Evolutionary conservation across 2,797 vertebrate species (phyloP).

Genomic region (Hippopotamyrus pictus): DNA sequence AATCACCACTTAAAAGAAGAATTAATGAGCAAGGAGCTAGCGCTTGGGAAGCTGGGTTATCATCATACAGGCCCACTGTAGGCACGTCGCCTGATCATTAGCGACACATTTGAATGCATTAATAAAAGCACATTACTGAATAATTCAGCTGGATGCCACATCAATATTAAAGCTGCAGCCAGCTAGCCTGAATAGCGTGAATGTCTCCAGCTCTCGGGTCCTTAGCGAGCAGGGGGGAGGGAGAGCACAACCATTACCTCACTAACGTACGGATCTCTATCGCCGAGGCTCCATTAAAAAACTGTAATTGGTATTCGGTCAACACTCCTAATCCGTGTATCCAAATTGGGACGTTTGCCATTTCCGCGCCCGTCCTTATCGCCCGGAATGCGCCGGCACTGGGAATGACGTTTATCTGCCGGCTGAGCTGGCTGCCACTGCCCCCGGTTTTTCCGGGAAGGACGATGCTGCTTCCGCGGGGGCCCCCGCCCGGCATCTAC

Average conservation of each 20-base stretch:
- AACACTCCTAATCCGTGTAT: neutral
- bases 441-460: neutral
- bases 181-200: constrained; percentile 29
- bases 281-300: neutral
- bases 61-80: constrained; percentile 17
- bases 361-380: neutral
- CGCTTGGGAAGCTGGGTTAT: neutral
- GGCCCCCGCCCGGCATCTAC: neutral
- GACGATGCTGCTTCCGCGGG: neutral
- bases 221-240: neutral
- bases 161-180: constrained; percentile 50
- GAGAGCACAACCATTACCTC: neutral
- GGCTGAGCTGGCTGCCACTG: neutral
- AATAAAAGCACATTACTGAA: constrained; percentile 46
- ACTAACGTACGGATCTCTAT: neutral
- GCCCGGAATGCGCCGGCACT: neutral
- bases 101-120: constrained; percentile 44
- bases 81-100: constrained; percentile 47
- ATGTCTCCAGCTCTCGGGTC: neutral
- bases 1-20: neutral
- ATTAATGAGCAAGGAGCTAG: neutral
- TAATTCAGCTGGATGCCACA: constrained; percentile 45
- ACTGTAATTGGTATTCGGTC: neutral
- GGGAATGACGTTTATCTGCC: neutral
- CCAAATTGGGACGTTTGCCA: neutral